These are phyloP conservation scores for Anguilla obscura DNA, from an alignment of 2,797 vertebrate genomes.

Conservation along the genomic window DNA sequence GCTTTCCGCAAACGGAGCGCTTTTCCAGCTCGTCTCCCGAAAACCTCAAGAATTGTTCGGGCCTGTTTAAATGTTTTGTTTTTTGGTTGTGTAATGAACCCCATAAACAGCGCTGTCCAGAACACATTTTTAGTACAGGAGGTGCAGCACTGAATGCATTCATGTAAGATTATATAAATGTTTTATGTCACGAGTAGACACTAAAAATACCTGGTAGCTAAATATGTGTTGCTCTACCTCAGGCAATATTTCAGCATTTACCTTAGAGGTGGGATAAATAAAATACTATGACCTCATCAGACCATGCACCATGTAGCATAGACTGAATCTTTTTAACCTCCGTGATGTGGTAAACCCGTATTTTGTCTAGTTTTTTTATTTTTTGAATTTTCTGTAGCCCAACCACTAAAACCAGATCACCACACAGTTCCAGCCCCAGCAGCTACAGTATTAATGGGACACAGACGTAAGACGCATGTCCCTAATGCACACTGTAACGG, in stretches of 20 bases:
- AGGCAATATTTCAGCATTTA: not conserved
- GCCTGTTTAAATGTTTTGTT: conserved; percentile 9
- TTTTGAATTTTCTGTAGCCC: not conserved
- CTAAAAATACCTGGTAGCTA: not conserved
- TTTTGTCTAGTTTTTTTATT: not conserved
- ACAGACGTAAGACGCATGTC: not conserved
- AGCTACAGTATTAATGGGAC: not conserved
- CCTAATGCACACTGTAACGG: conserved; percentile 3
- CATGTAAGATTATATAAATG: not conserved
- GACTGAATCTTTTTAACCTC: not conserved
- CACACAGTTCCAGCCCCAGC: not conserved
- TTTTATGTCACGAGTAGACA: not conserved
- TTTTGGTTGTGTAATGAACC: not conserved
- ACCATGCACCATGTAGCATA: not conserved
- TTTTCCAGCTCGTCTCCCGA: not conserved
- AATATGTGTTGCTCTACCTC: not conserved
- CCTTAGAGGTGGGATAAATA: conserved; percentile 14
- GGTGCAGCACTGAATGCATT: not conserved
- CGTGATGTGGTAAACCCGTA: not conserved
- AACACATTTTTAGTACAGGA: not conserved
- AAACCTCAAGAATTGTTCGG: not conserved
- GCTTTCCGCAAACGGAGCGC: not conserved
- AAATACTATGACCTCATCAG: not conserved
- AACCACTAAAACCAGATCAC: not conserved
- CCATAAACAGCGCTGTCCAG: not conserved